Evolutionary conservation across 2,888 invertebrate genomes (phyloP), one percentile per base, ranked within the genome.

Genomic region (Ophonus ardosiacus): DNA sequence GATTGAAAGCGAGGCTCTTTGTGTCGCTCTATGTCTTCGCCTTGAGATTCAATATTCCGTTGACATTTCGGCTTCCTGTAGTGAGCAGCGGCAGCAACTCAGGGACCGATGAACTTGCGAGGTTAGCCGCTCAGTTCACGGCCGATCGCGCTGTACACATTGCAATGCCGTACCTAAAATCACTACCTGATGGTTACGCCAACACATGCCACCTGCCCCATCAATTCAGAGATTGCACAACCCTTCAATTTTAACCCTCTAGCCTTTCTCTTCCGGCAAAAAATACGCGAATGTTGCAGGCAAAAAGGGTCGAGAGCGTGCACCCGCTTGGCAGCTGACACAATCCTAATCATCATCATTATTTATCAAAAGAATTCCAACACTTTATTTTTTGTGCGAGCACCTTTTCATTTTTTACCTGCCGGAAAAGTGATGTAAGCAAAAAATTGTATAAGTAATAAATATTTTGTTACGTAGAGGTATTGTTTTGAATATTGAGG

Each of bases 1-100:
- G 85, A 86, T 87, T 86, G 86, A 86, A 86, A 57, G 68, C 71
- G 63, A 71, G 21, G 68, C 40, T 71, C 82, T 82, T 82, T 82
- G 82, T 82, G 71, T 82, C 71, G 17, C 10, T 24, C 43, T 59
- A 56, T 17, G 57, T 56, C 61, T 61, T 78, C 63, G 78, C 84
- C 84, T 84, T 84, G 84, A 84, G 84, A 78, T 78, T 84, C 78
- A 63, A 65, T 84, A 84, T 84, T 84, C 84, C 78, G 84, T 63
- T 84, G 84, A 84, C 84, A 84, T 84, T 84, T 84, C 51, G 78
- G 84, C 84, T 84, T 84, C 84, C 84, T 84, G 84, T 84, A 78
- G 31, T 63, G 78, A 21, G 81, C 68, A 59, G 31, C 31, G 71
- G 56, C 18, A 24, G 80, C 38, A 80, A 57, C 15, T 38, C 51